Conservation (phyloP, 2,888 invertebrate genomes). For the Drosophila bunnanda region DNA sequence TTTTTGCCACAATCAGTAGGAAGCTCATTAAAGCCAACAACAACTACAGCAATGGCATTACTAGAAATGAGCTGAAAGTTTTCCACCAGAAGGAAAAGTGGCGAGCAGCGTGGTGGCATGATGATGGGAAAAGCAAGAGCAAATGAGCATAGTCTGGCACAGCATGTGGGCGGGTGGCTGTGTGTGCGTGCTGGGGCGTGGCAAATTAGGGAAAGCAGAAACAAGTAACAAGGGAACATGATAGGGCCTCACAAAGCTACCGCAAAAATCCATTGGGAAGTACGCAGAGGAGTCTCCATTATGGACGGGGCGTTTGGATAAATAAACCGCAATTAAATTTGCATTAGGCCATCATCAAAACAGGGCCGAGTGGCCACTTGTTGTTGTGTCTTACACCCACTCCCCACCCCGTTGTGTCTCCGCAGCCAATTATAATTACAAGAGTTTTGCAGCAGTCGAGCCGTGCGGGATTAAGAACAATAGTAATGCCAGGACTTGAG, state of each 20-base stretch:
- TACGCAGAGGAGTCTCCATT: slow-evolving; percentile 19
- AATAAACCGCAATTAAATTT: slow-evolving; percentile 49
- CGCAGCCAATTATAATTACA: slow-evolving; percentile 44
- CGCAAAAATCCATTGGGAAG: slow-evolving; percentile 45
- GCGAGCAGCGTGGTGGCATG: neutral
- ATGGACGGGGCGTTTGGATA: slow-evolving; percentile 39
- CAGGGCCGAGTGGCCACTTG: slow-evolving; percentile 19
- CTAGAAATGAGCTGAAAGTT: slow-evolving; percentile 42
- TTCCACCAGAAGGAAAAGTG: slow-evolving; percentile 16
- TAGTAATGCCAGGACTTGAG: slow-evolving; percentile 20
- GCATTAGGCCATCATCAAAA: slow-evolving; percentile 36
- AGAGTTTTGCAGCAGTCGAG: slow-evolving; percentile 26
- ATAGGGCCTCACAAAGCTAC: slow-evolving; percentile 35
- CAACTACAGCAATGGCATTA: slow-evolving; percentile 23
- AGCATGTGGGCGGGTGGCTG: slow-evolving; percentile 28
- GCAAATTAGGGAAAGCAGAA: slow-evolving; percentile 38
- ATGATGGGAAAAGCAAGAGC: slow-evolving; percentile 13
- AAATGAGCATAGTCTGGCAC: slow-evolving; percentile 39
- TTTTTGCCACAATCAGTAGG: slow-evolving; percentile 31
- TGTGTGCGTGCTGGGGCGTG: slow-evolving; percentile 25
- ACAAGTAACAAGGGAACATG: slow-evolving; percentile 26
- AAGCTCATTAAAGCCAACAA: slow-evolving; percentile 43
- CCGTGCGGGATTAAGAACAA: slow-evolving; percentile 22
- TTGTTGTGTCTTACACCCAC: slow-evolving; percentile 8
- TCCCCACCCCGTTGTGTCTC: slow-evolving; percentile 1